Conservation (phyloP, 2,113 vertebrate species). For the Gasterosteus aculeatus region DNA sequence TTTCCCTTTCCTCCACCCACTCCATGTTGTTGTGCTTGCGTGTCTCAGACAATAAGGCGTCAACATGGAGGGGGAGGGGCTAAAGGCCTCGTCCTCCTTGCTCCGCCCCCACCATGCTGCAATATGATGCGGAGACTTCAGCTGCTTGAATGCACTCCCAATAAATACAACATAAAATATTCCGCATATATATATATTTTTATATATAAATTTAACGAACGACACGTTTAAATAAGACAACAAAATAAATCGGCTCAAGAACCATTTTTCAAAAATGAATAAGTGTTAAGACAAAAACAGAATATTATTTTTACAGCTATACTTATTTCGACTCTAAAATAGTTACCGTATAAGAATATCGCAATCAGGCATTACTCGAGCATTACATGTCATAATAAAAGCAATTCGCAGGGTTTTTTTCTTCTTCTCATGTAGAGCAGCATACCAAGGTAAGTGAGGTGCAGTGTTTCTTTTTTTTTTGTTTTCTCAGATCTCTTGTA, state of each 20-base stretch:
- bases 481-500: slow-evolving; percentile 82
- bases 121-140: slow-evolving; percentile 74
- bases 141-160: slow-evolving; percentile 75
- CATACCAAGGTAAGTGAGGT: slow-evolving; percentile 95
- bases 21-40: slow-evolving; percentile 79
- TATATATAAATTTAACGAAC: slow-evolving; percentile 77
- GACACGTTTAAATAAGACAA: slow-evolving; percentile 85
- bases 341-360: slow-evolving; percentile 83
- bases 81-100: slow-evolving; percentile 54
- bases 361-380: slow-evolving; percentile 86
- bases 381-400: slow-evolving; percentile 86
- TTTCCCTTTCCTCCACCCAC: slow-evolving; percentile 43
- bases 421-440: slow-evolving; percentile 83
- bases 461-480: slow-evolving; percentile 81
- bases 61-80: slow-evolving; percentile 69
- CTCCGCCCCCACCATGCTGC: slow-evolving; percentile 68
- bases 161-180: slow-evolving; percentile 88
- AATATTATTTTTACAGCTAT: slow-evolving; percentile 75
- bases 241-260: slow-evolving; percentile 82
- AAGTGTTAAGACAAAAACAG: slow-evolving; percentile 85
- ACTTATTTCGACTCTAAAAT: slow-evolving; percentile 81
- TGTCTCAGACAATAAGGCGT: slow-evolving; percentile 72
- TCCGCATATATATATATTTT: slow-evolving; percentile 81
- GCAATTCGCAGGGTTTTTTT: slow-evolving; percentile 82
- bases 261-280: slow-evolving; percentile 71